These are phyloP conservation scores for Psammodynastes pulverulentus DNA, from an alignment of 2,113 vertebrate species.

Conservation along the genomic window DNA sequence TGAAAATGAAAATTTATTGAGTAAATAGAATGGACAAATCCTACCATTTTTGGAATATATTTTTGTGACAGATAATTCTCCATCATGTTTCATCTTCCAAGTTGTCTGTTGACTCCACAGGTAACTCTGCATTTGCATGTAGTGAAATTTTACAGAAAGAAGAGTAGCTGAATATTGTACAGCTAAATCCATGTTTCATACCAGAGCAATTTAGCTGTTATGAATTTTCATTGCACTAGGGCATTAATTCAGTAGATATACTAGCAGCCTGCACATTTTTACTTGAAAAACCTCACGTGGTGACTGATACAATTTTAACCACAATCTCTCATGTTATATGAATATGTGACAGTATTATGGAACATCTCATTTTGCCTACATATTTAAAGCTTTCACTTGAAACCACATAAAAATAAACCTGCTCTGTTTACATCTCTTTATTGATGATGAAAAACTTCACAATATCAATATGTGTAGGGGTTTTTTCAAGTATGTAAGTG, in stretches of 20 bases:
- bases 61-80: not conserved
- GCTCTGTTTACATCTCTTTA: not conserved
- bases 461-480: not conserved
- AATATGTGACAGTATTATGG: slow-evolving; percentile 2
- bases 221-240: slow-evolving; percentile 48
- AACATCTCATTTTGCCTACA: not conserved
- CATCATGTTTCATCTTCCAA: slow-evolving; percentile 15
- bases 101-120: slow-evolving; percentile 3
- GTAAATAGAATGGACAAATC: slow-evolving; percentile 19
- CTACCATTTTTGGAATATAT: slow-evolving; percentile 2
- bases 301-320: slow-evolving; percentile 12
- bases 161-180: slow-evolving; percentile 2
- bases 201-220: slow-evolving; percentile 46
- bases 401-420: not conserved
- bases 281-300: not conserved
- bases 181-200: slow-evolving; percentile 23
- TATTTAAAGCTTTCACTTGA: not conserved
- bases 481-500: not conserved
- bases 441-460: not conserved
- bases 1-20: slow-evolving; percentile 4
- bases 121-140: slow-evolving; percentile 4
- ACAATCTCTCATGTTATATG: not conserved
- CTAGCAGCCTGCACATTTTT: slow-evolving; percentile 47
- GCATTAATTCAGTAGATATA: slow-evolving; percentile 40
- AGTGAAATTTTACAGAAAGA: not conserved